phyloP scores from a whole-genome alignment of 2,113 vertebrate genomes.

The Chaetops frenatus region DNA sequence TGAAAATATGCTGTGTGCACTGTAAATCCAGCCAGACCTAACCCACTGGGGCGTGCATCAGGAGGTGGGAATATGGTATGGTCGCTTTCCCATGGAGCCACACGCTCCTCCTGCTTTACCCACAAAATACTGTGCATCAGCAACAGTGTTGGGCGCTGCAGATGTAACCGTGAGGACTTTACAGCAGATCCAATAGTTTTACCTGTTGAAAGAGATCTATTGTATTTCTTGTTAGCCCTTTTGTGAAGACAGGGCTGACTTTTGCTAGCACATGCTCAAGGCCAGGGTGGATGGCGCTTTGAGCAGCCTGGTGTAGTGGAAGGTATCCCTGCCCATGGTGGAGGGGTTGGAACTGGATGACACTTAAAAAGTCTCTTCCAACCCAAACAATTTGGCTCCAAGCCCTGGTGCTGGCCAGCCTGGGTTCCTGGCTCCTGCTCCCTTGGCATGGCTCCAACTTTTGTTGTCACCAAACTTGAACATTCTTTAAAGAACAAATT shows the following conservation, averaged over 20 bases:
- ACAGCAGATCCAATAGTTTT: not conserved
- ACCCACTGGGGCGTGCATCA: rapidly evolving
- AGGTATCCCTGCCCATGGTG: not conserved
- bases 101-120: not conserved
- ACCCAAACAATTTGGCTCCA: not conserved
- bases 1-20: not conserved
- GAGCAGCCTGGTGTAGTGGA: not conserved
- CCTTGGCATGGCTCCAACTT: not conserved
- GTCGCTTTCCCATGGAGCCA: rapidly evolving
- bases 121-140: not conserved
- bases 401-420: rapidly evolving
- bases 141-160: rapidly evolving
- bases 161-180: not conserved
- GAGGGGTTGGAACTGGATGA: not conserved
- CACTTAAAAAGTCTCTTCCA: not conserved
- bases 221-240: not conserved
- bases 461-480: not conserved
- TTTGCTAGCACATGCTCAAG: not conserved
- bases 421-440: rapidly evolving
- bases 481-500: not conserved
- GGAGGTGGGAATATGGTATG: not conserved
- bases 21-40: not conserved
- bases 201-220: too few species aligned
- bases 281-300: not conserved
- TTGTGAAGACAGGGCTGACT: not conserved